phyloP scores from a whole-genome alignment of 2,797 vertebrate species.

The Toxotes lorentzi region DNA sequence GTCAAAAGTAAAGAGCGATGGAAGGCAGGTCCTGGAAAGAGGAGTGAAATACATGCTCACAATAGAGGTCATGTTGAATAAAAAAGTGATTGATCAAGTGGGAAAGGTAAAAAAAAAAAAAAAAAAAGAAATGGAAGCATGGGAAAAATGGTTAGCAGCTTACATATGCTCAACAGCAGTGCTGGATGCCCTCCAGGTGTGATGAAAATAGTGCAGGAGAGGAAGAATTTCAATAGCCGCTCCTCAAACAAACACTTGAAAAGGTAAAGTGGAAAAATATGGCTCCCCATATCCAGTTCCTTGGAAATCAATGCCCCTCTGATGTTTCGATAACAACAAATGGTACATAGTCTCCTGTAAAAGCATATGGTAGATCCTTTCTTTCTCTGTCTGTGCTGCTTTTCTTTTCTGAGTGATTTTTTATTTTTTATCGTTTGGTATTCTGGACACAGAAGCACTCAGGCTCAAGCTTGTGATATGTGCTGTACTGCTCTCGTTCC shows the following conservation, averaged over 20 bases:
- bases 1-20: constrained; percentile 54
- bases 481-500: constrained; percentile 38
- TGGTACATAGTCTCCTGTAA: constrained; percentile 28
- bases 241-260: constrained; percentile 73
- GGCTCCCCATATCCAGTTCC: constrained; percentile 56
- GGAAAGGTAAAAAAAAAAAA: constrained; percentile 29
- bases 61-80: constrained; percentile 55
- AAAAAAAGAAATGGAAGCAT: constrained; percentile 20
- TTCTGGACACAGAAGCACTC: constrained; percentile 61
- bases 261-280: constrained; percentile 68
- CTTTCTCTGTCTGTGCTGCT: constrained; percentile 27
- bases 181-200: constrained; percentile 68
- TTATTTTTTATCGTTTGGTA: constrained; percentile 28
- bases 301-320: constrained; percentile 68
- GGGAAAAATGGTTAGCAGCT: constrained; percentile 52
- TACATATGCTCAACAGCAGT: constrained; percentile 59
- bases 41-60: constrained; percentile 41
- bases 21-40: constrained; percentile 65
- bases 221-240: constrained; percentile 66
- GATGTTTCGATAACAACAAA: constrained; percentile 67
- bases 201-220: constrained; percentile 73
- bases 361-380: constrained; percentile 49
- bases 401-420: constrained; percentile 28
- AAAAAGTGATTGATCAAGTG: constrained; percentile 67
- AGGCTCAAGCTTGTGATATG: constrained; percentile 55